Percentiles rank a stretch among this genome's conserved stretches.
phyloP scores from a whole-genome alignment of 2,888 invertebrate species.

The Argyresthia albistria region DNA sequence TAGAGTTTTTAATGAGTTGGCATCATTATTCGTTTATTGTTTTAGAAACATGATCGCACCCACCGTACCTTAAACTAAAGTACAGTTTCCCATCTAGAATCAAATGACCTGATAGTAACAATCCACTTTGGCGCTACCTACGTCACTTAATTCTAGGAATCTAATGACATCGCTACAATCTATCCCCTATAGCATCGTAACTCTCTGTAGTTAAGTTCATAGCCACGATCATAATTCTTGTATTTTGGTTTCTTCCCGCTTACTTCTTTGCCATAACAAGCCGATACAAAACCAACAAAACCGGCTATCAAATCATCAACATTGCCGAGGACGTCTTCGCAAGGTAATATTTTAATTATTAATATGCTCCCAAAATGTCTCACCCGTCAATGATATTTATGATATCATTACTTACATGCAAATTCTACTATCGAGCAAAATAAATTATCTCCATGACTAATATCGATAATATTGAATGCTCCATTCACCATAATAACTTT shows the following conservation, averaged over 20 bases:
- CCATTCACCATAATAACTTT: too few species aligned
- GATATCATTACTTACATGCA: too few species aligned
- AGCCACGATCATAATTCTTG: conserved; percentile 49
- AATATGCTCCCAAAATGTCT: background rate
- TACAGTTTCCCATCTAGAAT: background rate
- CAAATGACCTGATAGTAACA: background rate
- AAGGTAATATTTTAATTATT: conserved; percentile 77
- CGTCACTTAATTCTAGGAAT: background rate
- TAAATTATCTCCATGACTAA: too few species aligned
- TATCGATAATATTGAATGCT: too few species aligned
- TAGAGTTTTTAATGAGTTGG: conserved; percentile 20
- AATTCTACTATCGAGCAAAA: too few species aligned
- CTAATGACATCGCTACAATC: background rate
- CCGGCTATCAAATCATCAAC: conserved; percentile 97
- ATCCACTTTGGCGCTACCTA: background rate
- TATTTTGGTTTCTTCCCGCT: conserved; percentile 69
- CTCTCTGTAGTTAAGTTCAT: conserved; percentile 7
- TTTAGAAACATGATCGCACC: conserved; percentile 15
- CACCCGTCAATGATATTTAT: background rate
- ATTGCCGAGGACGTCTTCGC: conserved; percentile 93
- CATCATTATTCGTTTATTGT: conserved; percentile 19
- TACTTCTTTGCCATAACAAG: conserved; percentile 76
- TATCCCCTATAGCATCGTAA: conserved; percentile 3
- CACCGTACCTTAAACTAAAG: conserved; percentile 5
- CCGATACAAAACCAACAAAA: conserved; percentile 95